These are phyloP conservation scores for Chaetops frenatus DNA, from an alignment of 2,113 vertebrate species.

Conservation along the genomic window DNA sequence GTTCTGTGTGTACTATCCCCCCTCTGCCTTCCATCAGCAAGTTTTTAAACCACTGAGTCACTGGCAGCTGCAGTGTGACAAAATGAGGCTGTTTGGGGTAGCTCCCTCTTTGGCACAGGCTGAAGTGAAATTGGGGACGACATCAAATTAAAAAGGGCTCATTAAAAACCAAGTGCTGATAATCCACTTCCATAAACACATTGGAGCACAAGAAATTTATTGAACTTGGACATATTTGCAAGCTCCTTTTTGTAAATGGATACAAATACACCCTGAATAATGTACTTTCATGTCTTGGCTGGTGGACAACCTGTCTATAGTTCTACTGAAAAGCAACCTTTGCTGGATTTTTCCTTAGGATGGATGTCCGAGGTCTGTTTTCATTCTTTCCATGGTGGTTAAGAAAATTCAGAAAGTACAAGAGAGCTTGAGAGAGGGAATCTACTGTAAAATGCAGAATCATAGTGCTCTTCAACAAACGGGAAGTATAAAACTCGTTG, in stretches of 20 bases:
- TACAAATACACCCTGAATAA: neutral
- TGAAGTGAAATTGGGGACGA: neutral
- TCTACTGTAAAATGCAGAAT: neutral
- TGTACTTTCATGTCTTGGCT: neutral
- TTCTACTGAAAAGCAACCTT: neutral
- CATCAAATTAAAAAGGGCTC: neutral
- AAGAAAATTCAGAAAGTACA: neutral
- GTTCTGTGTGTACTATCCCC: neutral
- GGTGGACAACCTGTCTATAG: neutral
- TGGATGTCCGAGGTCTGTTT: neutral
- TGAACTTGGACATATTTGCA: neutral
- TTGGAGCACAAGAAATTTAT: neutral
- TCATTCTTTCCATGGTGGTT: neutral
- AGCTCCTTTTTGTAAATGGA: slow-evolving; percentile 12
- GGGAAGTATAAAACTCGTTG: accelerated
- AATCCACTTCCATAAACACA: slow-evolving; percentile 4
- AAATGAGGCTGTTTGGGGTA: neutral
- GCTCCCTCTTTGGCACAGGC: slow-evolving; percentile 9
- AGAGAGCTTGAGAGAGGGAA: neutral
- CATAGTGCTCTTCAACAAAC: neutral
- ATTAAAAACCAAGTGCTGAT: neutral
- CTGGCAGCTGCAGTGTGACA: neutral
- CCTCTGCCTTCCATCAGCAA: neutral
- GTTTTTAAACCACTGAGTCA: neutral
- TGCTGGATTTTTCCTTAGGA: neutral